Conservation (phyloP, 2,888 invertebrate genomes). For the Epinotia demarniana region DNA sequence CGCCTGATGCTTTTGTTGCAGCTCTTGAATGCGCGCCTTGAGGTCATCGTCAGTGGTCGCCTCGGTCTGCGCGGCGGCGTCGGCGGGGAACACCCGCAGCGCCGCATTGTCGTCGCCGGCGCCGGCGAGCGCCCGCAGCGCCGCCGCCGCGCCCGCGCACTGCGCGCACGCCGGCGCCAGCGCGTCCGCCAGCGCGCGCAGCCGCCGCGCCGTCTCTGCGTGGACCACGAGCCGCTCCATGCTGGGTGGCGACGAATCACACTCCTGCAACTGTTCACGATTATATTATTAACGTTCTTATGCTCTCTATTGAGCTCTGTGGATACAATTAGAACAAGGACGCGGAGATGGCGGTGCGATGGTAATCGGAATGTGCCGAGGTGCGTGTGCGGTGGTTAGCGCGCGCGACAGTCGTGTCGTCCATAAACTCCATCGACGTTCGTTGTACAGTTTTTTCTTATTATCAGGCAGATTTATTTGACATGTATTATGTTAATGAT, state of each 20-base stretch:
- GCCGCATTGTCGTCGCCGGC: neutral
- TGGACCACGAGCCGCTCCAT: constrained; percentile 49
- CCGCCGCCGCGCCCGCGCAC: constrained; percentile 14
- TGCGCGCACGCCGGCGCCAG: constrained; percentile 23
- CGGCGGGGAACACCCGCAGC: neutral
- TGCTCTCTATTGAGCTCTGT: neutral
- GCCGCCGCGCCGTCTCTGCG: constrained; percentile 36
- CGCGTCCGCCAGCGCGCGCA: constrained; percentile 45
- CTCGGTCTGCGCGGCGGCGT: constrained; percentile 42
- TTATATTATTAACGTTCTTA: neutral
- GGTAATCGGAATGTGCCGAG: neutral
- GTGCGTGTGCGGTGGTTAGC: neutral
- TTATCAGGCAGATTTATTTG: neutral
- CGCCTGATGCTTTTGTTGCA: constrained; percentile 63
- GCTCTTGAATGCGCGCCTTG: constrained; percentile 51
- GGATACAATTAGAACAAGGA: neutral
- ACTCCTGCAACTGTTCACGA: constrained; percentile 55
- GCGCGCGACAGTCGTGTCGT: neutral
- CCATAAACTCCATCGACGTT: neutral
- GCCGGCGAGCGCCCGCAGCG: constrained; percentile 3
- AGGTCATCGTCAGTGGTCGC: constrained; percentile 38
- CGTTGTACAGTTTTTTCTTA: neutral
- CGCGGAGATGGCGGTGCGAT: neutral
- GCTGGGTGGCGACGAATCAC: constrained; percentile 57
- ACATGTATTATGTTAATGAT: neutral